Percentiles rank a stretch among this genome's conserved stretches.
phyloP scores from a whole-genome alignment of 2,888 invertebrate species.

The Rambutsinella grinnellia region DNA sequence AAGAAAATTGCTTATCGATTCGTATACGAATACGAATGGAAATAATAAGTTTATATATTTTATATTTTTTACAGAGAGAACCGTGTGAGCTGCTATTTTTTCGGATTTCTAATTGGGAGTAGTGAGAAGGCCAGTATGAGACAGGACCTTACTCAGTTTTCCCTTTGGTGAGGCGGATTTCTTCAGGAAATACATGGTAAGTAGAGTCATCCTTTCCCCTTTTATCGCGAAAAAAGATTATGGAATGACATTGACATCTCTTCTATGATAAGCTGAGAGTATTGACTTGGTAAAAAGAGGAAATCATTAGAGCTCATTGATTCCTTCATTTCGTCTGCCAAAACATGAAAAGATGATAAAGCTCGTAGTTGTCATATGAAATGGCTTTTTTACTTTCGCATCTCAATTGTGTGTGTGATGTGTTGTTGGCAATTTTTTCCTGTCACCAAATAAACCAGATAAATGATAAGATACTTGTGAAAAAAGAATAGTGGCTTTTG shows the following conservation, averaged over 20 bases:
- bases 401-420: background rate
- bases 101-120: background rate
- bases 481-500: background rate
- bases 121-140: conserved; percentile 21
- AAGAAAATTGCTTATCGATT: too few species aligned
- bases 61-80: too few species aligned
- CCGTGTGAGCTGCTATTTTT: conserved; percentile 8
- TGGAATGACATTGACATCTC: background rate
- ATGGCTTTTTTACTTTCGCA: background rate
- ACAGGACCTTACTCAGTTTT: conserved; percentile 30
- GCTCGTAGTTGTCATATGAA: too few species aligned
- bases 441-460: background rate
- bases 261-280: too few species aligned
- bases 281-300: too few species aligned
- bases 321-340: too few species aligned
- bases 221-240: background rate
- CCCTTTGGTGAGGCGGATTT: conserved; percentile 28
- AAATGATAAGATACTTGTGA: background rate
- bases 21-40: too few species aligned
- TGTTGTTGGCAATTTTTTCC: background rate
- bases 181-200: conserved; percentile 45
- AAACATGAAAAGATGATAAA: too few species aligned
- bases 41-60: too few species aligned
- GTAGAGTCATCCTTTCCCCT: background rate
- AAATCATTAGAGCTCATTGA: too few species aligned